These are phyloP conservation scores for Lasioglossum leucozonium DNA, from an alignment of 2,888 invertebrate species.

Conservation along the genomic window DNA sequence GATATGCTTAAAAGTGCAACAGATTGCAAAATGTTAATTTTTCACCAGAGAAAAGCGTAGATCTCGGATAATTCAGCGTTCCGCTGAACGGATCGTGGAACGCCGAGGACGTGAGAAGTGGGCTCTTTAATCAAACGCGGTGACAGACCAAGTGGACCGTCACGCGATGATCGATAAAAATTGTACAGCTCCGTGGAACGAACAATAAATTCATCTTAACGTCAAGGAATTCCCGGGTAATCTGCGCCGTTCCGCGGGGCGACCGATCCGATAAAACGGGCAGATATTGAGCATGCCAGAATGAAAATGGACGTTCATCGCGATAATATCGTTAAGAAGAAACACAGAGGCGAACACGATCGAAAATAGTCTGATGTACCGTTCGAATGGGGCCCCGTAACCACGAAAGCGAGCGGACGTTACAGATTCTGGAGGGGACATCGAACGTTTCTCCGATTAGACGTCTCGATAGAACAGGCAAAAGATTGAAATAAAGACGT, in stretches of 20 bases:
- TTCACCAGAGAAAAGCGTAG: neutral
- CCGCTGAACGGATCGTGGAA: neutral
- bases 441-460: constrained; percentile 34
- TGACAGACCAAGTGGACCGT: constrained; percentile 14
- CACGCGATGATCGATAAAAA: constrained; percentile 8
- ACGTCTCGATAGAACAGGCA: constrained; percentile 29
- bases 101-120: neutral
- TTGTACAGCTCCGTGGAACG: neutral
- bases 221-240: constrained; percentile 20
- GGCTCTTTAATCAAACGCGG: constrained; percentile 18
- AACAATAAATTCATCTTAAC: constrained; percentile 40
- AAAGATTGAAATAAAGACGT: constrained; percentile 49
- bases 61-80: neutral
- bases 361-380: constrained; percentile 19
- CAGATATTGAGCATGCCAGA: constrained; percentile 21
- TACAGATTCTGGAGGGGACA: constrained; percentile 10
- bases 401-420: constrained; percentile 20
- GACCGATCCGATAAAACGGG: constrained; percentile 3
- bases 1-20: neutral
- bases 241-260: neutral
- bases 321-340: constrained; percentile 21
- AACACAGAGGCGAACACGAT: constrained; percentile 19
- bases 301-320: constrained; percentile 34
- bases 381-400: neutral
- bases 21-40: neutral